phyloP scores from a whole-genome alignment of 2,888 invertebrate genomes.

The Dasypolia templi region DNA sequence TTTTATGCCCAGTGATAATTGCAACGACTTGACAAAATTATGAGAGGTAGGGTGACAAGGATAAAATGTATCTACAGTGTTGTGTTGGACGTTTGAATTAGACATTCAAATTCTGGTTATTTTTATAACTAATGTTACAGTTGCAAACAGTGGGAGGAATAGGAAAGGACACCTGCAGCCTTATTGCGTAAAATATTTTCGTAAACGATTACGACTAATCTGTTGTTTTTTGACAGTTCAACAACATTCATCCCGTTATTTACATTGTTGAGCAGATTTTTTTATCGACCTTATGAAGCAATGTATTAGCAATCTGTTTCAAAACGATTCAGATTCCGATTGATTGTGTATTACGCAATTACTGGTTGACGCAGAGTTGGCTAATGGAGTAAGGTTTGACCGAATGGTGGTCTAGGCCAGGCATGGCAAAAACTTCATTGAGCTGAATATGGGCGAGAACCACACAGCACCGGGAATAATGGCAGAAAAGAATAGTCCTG shows the following conservation, averaged over 20 bases:
- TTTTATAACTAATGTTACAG: not conserved
- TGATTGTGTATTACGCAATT: no score
- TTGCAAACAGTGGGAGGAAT: not conserved
- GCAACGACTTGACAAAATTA: conserved; percentile 68
- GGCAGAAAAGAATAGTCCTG: not conserved
- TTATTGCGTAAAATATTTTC: no score
- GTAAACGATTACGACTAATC: no score
- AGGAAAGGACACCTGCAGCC: no score
- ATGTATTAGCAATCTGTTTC: no score
- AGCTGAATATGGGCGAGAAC: not conserved
- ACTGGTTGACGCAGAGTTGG: not conserved
- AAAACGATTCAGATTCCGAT: no score
- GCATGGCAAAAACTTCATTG: not conserved
- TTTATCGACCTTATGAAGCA: no score
- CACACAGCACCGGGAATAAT: not conserved
- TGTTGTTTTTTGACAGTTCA: no score
- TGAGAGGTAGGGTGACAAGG: conserved; percentile 35
- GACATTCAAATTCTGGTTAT: not conserved
- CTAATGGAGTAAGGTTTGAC: not conserved
- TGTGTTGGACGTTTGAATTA: conserved; percentile 13
- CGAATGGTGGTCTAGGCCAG: not conserved
- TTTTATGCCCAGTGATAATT: conserved; percentile 85
- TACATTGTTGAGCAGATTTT: no score
- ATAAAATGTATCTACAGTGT: conserved; percentile 18
- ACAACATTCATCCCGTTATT: no score